phyloP scores from a whole-genome alignment of 2,113 vertebrate genomes.

The Scophthalmus maximus region DNA sequence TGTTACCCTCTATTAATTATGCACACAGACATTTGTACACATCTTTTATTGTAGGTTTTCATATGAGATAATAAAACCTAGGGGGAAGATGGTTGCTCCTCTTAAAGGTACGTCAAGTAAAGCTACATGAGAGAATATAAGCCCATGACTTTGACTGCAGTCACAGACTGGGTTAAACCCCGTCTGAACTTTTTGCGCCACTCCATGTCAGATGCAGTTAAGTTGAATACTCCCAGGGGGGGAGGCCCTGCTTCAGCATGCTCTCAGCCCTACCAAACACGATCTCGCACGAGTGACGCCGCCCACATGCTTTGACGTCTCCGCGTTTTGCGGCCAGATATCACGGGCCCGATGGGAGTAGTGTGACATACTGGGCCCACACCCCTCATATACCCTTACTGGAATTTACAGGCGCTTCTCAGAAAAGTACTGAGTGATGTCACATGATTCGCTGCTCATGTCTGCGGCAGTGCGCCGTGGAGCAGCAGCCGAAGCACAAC shows the following conservation, averaged over 20 bases:
- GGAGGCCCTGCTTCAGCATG: slow-evolving; percentile 49
- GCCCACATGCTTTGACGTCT: slow-evolving; percentile 65
- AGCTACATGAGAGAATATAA: background rate
- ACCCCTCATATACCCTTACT: slow-evolving; percentile 69
- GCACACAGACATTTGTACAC: background rate
- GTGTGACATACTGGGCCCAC: slow-evolving; percentile 69
- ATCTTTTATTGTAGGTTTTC: background rate
- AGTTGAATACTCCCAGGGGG: slow-evolving; percentile 65
- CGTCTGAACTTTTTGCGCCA: slow-evolving; percentile 61
- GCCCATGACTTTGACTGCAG: slow-evolving; percentile 35
- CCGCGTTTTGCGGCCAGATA: slow-evolving; percentile 55
- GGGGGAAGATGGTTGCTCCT: background rate
- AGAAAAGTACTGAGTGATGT: slow-evolving; percentile 73
- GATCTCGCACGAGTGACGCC: slow-evolving; percentile 65
- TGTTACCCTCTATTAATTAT: background rate
- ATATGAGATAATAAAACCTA: background rate
- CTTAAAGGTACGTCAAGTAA: background rate
- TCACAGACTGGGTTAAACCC: slow-evolving; percentile 42
- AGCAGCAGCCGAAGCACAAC: slow-evolving; percentile 28
- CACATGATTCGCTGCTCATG: slow-evolving; percentile 67
- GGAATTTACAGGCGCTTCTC: slow-evolving; percentile 78
- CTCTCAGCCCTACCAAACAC: slow-evolving; percentile 55
- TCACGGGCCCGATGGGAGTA: slow-evolving; percentile 64
- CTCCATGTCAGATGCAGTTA: slow-evolving; percentile 57
- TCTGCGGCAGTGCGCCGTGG: slow-evolving; percentile 23